Conservation (phyloP, 2,113 vertebrate genomes). For the Phrynocephalus versicolor region DNA sequence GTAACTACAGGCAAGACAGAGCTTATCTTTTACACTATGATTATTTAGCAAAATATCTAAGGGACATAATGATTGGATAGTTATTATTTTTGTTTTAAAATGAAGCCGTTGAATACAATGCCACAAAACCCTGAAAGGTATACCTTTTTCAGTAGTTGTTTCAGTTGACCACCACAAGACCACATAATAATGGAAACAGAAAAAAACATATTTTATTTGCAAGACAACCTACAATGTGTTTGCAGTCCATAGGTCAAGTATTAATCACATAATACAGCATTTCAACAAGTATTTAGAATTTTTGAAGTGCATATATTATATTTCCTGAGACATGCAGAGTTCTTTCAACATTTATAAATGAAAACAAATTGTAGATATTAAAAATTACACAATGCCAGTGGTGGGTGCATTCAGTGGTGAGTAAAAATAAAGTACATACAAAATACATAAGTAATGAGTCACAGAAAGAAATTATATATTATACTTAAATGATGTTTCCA, state of each 20-base stretch:
- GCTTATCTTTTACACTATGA: neutral
- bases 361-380: neutral
- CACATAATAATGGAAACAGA: slow-evolving; percentile 25
- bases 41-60: neutral
- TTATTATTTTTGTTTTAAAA: neutral
- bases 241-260: neutral
- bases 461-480: neutral
- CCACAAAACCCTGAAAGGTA: neutral
- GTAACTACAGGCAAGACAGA: neutral
- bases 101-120: neutral
- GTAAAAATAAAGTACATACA: neutral
- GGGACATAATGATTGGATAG: neutral
- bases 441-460: neutral
- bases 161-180: slow-evolving; percentile 6
- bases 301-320: slow-evolving; percentile 24
- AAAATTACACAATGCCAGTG: slow-evolving; percentile 28
- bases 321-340: slow-evolving; percentile 22
- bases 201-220: slow-evolving; percentile 29
- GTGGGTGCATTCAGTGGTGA: neutral
- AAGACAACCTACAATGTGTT: slow-evolving; percentile 10
- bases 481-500: neutral
- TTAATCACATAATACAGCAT: slow-evolving; percentile 19
- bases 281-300: neutral
- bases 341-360: slow-evolving; percentile 8
- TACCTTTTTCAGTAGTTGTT: neutral